Base-by-base conservation (phyloP, 2,113 vertebrate genomes). In the Tragelaphus buxtoni region DNA sequence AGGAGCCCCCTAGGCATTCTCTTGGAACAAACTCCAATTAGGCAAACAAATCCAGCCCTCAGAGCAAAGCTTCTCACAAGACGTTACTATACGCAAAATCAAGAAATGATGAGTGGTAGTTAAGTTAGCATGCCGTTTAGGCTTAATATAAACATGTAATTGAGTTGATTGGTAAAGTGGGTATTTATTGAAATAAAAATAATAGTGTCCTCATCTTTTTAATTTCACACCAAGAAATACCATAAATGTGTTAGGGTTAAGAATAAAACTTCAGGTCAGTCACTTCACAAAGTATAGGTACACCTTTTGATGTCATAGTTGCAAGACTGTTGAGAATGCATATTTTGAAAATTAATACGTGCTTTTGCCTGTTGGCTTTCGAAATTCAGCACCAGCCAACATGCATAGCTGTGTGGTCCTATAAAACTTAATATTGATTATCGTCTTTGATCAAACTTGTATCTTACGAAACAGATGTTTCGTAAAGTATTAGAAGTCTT, bases 321-420 rank as follows among this genome's bases (percentile, higher is more conserved):
- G 39, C 9, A 63, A 42, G 79, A 77, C 49, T 87, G 77, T 84
- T 79, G 8, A 24, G 49, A 80, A 12, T 85, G 35, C 13, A 5
- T 83, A 49, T 96, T 92, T 94, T 94, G 49, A 89, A 94, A 92
- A 92, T 97, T 89, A 86, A 51, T 76, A 45, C 74, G 14, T 12
- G 55, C 30, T 53, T 94, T 72, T 88, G 42, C 76, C 53, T 72
- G 0, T 84, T 72, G 39, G 79, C 80, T 87, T 94, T 97, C 45
- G 83, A 39, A 88, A 88, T 49, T 83, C 10, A 79, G 7, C 39
- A 72, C 5, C 18, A 94, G 51, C 20, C 35, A 61, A 26, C 81
- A 26, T 83, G 45, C 69, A 56, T 42, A 77, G 30, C 35, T 90
- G 0, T 95, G 79, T 80, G 35, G 92, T 82, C 3, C 45, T 88